Evolutionary conservation across 2,797 vertebrate genomes (phyloP), one percentile per base, ranked within the genome.

Genomic region (Galago senegalensis): DNA sequence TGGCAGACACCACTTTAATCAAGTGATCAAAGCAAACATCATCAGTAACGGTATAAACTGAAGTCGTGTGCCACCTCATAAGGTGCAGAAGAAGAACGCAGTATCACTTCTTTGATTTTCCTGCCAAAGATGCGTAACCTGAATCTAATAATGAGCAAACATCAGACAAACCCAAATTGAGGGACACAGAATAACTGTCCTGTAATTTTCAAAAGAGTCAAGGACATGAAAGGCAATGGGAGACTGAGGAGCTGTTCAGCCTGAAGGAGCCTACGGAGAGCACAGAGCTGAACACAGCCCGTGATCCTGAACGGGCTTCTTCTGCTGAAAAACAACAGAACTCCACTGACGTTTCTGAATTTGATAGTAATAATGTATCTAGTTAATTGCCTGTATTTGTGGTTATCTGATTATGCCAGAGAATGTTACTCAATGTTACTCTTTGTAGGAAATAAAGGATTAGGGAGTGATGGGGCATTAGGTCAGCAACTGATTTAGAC

Each of bases 1-100:
- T 53, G 77, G 56, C 69, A 43, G 88, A 91, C 34, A 75, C 8
- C 20, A 67, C 88, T 96, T 97, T 80, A 93, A 95, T 93, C 91
- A 87, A 58, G 81, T 4, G 31, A 94, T 83, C 87, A 97, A 95
- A 97, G 86, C 27, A 76, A 91, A 49, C 83, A 63, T 77, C 89
- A 53, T 31, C 70, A 72, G 70, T 80, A 93, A 86, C 0, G 1
- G 92, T 81, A 88, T 72, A 67, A 76, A 79, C 1, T 77, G 79
- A 95, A 96, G 65, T 93, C 1, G 0, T 37, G 58, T 12, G 43
- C 60, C 87, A 92, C 81, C 73, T 43, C 34, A 75, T 40, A 91
- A 5, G 16, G 92, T 9, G n/a, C 58, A 46, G 16, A 16, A 43
- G 76, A 75, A 86, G 34, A 61, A 92, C 0, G 5, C 2, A 29